These are phyloP conservation scores for Pangasius mekongensis DNA, from an alignment of 2,797 vertebrate genomes.

Conservation along the genomic window DNA sequence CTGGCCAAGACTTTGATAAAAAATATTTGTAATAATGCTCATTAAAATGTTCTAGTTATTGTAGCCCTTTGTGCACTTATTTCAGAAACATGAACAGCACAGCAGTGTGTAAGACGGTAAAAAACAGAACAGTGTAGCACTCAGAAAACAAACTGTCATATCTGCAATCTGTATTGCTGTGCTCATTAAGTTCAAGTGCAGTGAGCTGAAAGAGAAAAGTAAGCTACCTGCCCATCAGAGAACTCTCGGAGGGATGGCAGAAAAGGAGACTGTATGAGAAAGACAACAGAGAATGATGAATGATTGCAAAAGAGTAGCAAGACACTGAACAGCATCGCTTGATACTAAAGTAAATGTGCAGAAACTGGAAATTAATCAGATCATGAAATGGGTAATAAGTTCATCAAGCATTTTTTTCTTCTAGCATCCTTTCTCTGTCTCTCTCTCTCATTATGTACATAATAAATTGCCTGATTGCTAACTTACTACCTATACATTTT, in stretches of 20 bases:
- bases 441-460: not conserved
- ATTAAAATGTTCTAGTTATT: not conserved
- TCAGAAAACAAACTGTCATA: constrained; percentile 39
- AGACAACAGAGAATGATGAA: constrained; percentile 10
- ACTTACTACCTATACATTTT: not conserved
- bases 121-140: constrained; percentile 21
- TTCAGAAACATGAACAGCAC: not conserved
- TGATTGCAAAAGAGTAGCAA: not conserved
- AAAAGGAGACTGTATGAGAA: constrained; percentile 6
- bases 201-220: constrained; percentile 48
- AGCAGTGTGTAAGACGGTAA: not conserved
- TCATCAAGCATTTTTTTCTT: not conserved
- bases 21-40: not conserved
- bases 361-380: not conserved
- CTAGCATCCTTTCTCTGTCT: not conserved
- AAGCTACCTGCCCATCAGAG: constrained; percentile 43
- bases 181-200: constrained; percentile 55
- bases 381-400: not conserved
- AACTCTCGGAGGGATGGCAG: constrained; percentile 24
- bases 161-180: constrained; percentile 50
- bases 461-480: not conserved
- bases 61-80: not conserved
- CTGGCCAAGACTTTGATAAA: not conserved
- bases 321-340: not conserved
- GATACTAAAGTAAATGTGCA: not conserved